These are phyloP conservation scores for Plusia festucae DNA, from an alignment of 2,888 invertebrate genomes.

Conservation along the genomic window DNA sequence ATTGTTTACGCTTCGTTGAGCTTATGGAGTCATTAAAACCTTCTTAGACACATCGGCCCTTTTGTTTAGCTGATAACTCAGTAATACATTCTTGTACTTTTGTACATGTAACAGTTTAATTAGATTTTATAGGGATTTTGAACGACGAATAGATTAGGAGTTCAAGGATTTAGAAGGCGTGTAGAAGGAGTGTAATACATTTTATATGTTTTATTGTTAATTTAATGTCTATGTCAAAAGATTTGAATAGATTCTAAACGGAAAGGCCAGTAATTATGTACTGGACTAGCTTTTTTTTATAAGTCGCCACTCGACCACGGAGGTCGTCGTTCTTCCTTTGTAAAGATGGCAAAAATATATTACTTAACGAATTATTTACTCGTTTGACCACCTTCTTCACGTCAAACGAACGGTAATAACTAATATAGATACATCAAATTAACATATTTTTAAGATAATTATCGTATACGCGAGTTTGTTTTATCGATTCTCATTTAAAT, in stretches of 20 bases:
- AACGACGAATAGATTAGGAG: slow-evolving; percentile 31
- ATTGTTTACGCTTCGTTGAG: slow-evolving; percentile 73
- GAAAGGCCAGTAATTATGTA: too few species aligned
- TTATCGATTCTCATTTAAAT: slow-evolving; percentile 58
- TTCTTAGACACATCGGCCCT: slow-evolving; percentile 61
- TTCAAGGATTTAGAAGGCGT: slow-evolving; percentile 28
- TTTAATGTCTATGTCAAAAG: too few species aligned
- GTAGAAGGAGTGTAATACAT: too few species aligned
- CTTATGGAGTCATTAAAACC: slow-evolving; percentile 71
- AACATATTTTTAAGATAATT: slow-evolving; percentile 53
- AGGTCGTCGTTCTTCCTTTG: too few species aligned
- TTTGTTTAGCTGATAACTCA: slow-evolving; percentile 64
- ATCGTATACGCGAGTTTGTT: slow-evolving; percentile 51
- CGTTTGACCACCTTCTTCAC: slow-evolving; percentile 21
- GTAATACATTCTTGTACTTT: slow-evolving; percentile 59
- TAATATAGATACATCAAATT: slow-evolving; percentile 48
- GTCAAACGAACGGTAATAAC: slow-evolving; percentile 39
- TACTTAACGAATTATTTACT: too few species aligned
- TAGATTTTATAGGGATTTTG: slow-evolving; percentile 65
- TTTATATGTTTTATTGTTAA: too few species aligned
- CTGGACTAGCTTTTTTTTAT: too few species aligned
- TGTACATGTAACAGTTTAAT: slow-evolving; percentile 67
- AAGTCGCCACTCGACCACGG: too few species aligned
- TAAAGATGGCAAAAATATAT: too few species aligned
- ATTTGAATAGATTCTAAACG: too few species aligned